Percentiles rank a stretch among this genome's conserved stretches.
Evolutionary conservation across 2,888 invertebrate genomes (phyloP).

Genomic region (Xestia ashworthii): DNA sequence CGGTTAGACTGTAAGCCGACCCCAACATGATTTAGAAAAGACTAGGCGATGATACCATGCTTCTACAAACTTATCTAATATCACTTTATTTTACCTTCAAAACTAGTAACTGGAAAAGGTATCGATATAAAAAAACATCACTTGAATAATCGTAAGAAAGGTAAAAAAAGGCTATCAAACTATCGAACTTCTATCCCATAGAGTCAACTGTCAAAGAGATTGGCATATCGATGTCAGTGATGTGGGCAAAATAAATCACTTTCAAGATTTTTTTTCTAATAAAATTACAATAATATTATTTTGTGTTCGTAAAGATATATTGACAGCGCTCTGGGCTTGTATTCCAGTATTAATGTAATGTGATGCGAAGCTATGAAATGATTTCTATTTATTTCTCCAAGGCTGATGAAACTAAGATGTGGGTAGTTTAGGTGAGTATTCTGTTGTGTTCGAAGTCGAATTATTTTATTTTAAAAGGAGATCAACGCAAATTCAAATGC

Average conservation of each 20-base stretch:
- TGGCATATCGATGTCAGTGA: constrained; percentile 11
- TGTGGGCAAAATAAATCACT: constrained; percentile 34
- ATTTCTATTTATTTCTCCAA: neutral
- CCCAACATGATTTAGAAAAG: neutral
- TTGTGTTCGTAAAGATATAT: constrained; percentile 16
- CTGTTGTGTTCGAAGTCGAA: neutral
- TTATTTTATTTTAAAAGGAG: too few relatives aligned
- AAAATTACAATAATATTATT: constrained; percentile 35
- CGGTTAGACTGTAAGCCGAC: too few relatives aligned
- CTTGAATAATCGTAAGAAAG: neutral
- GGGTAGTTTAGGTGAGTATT: neutral
- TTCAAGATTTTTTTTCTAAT: constrained; percentile 26
- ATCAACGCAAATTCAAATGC: neutral
- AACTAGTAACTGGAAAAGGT: neutral
- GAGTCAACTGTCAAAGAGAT: constrained; percentile 5
- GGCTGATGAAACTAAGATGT: neutral
- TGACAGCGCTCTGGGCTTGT: neutral
- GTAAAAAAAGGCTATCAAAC: constrained; percentile 8
- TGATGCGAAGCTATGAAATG: neutral
- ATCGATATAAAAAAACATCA: neutral
- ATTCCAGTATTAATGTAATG: neutral
- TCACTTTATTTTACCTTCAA: neutral
- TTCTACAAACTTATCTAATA: neutral
- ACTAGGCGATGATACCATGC: neutral
- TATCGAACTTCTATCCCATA: neutral